Evolutionary conservation across 1,140 invertebrate genomes (phyloP).

Genomic region (Melipona quadrifasciata): DNA sequence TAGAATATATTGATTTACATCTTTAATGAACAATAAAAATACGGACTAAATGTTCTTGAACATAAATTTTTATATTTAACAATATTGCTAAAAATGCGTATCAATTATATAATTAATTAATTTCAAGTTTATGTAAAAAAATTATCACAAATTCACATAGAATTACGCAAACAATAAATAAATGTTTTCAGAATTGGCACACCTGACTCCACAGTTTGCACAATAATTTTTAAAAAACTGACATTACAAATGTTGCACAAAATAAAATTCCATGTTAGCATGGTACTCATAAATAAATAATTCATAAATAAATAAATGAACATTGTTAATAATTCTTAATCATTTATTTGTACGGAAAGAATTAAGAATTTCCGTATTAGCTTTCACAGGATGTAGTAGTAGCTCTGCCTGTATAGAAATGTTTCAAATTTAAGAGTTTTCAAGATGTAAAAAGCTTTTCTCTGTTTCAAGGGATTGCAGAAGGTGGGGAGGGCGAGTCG

Average conservation of each 20-base stretch:
- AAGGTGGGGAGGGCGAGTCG: background rate
- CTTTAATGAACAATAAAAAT: too few relatives aligned
- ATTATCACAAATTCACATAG: background rate
- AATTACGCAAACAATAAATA: background rate
- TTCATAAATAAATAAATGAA: too few relatives aligned
- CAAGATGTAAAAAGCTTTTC: constrained; percentile 9
- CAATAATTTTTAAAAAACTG: background rate
- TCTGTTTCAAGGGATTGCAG: constrained; percentile 11
- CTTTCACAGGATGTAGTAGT: background rate
- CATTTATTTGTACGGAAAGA: background rate
- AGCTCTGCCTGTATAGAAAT: background rate
- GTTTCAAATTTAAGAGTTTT: constrained; percentile 4
- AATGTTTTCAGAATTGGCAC: background rate
- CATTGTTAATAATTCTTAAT: background rate
- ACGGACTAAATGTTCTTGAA: too few relatives aligned
- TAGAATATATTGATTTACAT: too few relatives aligned
- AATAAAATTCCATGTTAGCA: background rate
- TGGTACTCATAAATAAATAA: background rate
- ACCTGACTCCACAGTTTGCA: background rate
- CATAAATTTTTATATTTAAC: too few relatives aligned
- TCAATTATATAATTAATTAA: too few relatives aligned
- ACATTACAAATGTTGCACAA: background rate
- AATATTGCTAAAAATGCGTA: too few relatives aligned
- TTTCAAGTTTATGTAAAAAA: too few relatives aligned
- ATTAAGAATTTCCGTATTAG: background rate